Conservation (phyloP, 2,888 invertebrate species). For the Stenchaetothrips biformis region DNA sequence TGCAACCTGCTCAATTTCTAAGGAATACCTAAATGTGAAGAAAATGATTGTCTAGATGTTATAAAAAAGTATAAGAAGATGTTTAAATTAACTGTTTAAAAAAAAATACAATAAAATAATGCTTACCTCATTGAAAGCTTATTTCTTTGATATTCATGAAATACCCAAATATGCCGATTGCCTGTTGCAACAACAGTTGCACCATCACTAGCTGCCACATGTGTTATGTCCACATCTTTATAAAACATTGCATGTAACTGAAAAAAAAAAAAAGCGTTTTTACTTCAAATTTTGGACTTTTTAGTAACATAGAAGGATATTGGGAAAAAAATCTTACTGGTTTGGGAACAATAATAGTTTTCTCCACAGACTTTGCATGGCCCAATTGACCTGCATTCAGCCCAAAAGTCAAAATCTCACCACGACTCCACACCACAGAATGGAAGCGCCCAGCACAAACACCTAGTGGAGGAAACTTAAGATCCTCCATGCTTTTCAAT, state of each 20-base stretch:
- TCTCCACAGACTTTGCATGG: conserved; percentile 51
- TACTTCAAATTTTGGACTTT: neutral
- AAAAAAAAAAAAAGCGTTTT: conserved; percentile 27
- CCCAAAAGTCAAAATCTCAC: conserved; percentile 65
- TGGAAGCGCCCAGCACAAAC: conserved; percentile 67
- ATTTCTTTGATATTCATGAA: conserved; percentile 65
- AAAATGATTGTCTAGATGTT: conserved; percentile 29
- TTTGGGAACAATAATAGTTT: conserved; percentile 7
- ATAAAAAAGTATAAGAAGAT: too few relatives aligned
- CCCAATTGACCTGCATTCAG: conserved; percentile 78
- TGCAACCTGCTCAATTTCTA: conserved; percentile 45
- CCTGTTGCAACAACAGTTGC: conserved; percentile 62
- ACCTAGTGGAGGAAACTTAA: conserved; percentile 44
- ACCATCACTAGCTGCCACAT: conserved; percentile 61
- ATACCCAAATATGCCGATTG: conserved; percentile 62
- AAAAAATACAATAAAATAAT: neutral
- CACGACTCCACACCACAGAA: conserved; percentile 50
- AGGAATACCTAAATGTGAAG: conserved; percentile 32
- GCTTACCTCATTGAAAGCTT: conserved; percentile 60
- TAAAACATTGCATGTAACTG: conserved; percentile 42
- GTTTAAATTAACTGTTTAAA: conserved; percentile 25
- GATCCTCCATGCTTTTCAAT: conserved; percentile 45
- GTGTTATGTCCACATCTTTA: conserved; percentile 47
- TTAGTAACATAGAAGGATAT: neutral
- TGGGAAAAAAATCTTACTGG: neutral